A percentile compares a stretch with the other conserved stretches of the same genome.
Conservation (phyloP, 1,140 invertebrate genomes). For the Drosophila equinoxialis region DNA sequence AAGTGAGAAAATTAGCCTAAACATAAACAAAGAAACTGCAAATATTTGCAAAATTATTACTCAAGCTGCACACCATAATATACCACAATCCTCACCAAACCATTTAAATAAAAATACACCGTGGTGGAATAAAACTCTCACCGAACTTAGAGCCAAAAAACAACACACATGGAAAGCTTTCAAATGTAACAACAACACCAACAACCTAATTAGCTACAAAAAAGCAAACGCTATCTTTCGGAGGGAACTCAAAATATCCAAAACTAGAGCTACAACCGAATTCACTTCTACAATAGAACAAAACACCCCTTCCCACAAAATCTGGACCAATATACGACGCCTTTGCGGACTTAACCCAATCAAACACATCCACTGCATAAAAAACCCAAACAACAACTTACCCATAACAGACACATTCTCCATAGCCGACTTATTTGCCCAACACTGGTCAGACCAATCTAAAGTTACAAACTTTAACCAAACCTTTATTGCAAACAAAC, state of each 20-base stretch:
- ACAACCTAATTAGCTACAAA: constrained; percentile 12
- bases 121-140: constrained; percentile 12
- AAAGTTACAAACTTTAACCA: neutral
- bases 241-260: neutral
- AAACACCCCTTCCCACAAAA: constrained; percentile 5
- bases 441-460: neutral
- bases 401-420: neutral
- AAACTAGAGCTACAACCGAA: neutral
- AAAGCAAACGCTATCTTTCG: constrained; percentile 8
- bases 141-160: neutral
- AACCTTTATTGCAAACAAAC: constrained; percentile 1
- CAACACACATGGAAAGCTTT: neutral
- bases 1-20: neutral
- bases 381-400: neutral
- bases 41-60: neutral
- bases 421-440: constrained; percentile 4
- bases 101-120: constrained; percentile 9
- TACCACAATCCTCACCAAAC: constrained; percentile 7
- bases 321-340: neutral
- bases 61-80: neutral
- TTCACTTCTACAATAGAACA: constrained; percentile 13
- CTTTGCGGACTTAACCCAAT: constrained; percentile 7
- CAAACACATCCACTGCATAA: neutral
- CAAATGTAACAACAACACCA: neutral
- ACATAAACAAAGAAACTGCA: constrained; percentile 7